Percentiles rank a stretch among this genome's conserved stretches.
These are phyloP conservation scores for Chaenocephalus aceratus DNA, from an alignment of 2,113 vertebrate species.

Conservation along the genomic window DNA sequence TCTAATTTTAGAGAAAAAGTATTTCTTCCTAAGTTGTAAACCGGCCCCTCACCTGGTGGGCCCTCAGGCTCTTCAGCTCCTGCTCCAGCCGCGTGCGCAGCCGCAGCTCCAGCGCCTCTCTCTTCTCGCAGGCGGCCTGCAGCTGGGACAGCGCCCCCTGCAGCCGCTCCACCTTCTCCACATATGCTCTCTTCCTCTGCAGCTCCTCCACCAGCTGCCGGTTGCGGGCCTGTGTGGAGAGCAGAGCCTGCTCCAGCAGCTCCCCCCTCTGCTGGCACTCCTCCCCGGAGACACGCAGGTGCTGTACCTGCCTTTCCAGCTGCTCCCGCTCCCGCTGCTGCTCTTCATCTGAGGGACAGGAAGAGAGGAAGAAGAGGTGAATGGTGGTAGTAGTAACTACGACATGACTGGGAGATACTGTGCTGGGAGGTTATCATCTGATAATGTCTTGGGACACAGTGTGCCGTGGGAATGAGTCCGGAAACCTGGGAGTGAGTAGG, in stretches of 20 bases:
- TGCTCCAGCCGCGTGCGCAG: constrained; percentile 95
- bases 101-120: constrained; percentile 91
- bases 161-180: constrained; percentile 95
- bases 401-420: neutral
- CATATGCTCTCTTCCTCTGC: constrained; percentile 92
- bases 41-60: constrained; percentile 89
- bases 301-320: constrained; percentile 88
- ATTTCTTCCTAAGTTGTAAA: neutral
- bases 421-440: neutral
- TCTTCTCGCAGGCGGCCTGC: constrained; percentile 95
- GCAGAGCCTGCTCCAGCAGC: constrained; percentile 91
- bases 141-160: constrained; percentile 95
- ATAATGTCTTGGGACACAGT: neutral
- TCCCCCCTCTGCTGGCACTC: constrained; percentile 92
- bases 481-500: too few species aligned
- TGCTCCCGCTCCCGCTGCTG: constrained; percentile 91
- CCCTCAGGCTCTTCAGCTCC: constrained; percentile 93
- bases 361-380: neutral
- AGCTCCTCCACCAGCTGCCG: constrained; percentile 92
- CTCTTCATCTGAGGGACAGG: constrained; percentile 86
- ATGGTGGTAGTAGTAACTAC: neutral
- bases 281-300: constrained; percentile 88
- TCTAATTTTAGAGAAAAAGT: neutral
- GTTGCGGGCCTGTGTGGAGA: constrained; percentile 87
- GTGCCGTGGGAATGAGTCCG: too few species aligned